These are phyloP conservation scores for Drosophila limbata DNA, from an alignment of 2,888 invertebrate genomes.

Conservation along the genomic window DNA sequence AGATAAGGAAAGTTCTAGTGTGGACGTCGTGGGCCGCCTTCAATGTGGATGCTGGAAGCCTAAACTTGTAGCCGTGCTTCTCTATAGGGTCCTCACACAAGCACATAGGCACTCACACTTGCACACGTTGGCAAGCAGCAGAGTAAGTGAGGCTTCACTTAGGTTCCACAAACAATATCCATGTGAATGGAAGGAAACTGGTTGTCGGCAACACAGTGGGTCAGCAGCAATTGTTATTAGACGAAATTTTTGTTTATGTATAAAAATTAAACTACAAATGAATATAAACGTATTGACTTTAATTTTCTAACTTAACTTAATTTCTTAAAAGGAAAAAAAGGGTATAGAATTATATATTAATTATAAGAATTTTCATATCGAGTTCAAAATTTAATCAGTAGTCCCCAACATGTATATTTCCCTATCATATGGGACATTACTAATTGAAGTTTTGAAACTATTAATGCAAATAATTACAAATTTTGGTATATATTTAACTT, in stretches of 20 bases:
- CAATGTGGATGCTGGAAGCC: constrained; percentile 58
- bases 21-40: constrained; percentile 15
- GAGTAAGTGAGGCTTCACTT: constrained; percentile 49
- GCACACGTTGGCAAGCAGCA: constrained; percentile 3
- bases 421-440: too few relatives aligned
- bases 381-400: too few relatives aligned
- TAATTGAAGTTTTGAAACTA: too few relatives aligned
- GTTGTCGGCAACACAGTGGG: constrained; percentile 54
- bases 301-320: not conserved
- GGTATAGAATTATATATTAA: too few relatives aligned
- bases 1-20: constrained; percentile 56
- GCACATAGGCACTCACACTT: constrained; percentile 14
- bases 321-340: not conserved
- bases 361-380: too few relatives aligned
- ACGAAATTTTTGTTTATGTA: not conserved
- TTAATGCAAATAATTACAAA: too few relatives aligned
- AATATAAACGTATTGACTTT: too few relatives aligned
- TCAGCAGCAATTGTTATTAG: not conserved
- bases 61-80: constrained; percentile 16
- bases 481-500: too few relatives aligned
- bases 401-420: too few relatives aligned
- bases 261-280: not conserved
- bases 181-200: constrained; percentile 78
- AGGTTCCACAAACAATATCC: constrained; percentile 75
- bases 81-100: constrained; percentile 51